Conservation (phyloP, 2,797 vertebrate species). For the Melanogrammus aeglefinus region DNA sequence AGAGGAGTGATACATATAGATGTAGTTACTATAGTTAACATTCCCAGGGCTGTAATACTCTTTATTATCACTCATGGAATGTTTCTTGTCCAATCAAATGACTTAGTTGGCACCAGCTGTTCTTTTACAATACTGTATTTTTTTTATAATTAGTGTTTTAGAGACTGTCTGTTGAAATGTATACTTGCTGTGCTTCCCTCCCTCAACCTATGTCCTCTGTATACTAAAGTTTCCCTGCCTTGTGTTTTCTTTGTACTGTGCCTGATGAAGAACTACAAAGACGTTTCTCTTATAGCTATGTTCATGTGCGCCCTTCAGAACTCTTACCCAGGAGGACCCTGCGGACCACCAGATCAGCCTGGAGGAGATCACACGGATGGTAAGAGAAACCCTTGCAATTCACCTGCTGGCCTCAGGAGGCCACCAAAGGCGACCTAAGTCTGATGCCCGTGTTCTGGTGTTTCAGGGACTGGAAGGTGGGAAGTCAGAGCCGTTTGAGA, state of each 20-base stretch:
- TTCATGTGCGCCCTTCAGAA: conserved; percentile 66
- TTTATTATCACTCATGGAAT: too few relatives aligned
- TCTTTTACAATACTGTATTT: too few relatives aligned
- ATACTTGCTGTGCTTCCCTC: background rate
- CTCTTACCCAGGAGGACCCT: conserved; percentile 90
- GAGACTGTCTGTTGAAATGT: background rate
- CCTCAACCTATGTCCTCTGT: background rate
- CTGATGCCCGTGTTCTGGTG: conserved; percentile 6
- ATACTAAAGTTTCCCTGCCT: background rate
- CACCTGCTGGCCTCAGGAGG: background rate
- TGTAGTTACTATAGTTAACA: too few relatives aligned
- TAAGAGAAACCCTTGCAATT: conserved; percentile 58
- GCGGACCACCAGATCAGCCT: conserved; percentile 90
- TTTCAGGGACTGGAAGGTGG: conserved; percentile 67
- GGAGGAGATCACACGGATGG: conserved; percentile 86
- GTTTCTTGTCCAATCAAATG: too few relatives aligned
- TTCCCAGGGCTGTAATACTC: too few relatives aligned
- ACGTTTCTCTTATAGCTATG: background rate
- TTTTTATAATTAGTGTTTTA: background rate
- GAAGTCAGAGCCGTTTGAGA: conserved; percentile 88
- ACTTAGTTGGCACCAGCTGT: too few relatives aligned
- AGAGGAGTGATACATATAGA: too few relatives aligned
- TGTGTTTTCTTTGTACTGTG: background rate
- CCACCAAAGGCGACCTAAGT: background rate
- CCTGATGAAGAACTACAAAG: background rate